These are phyloP conservation scores for Rhopalosiphum nymphaeae DNA, from an alignment of 2,888 invertebrate species.

Conservation along the genomic window DNA sequence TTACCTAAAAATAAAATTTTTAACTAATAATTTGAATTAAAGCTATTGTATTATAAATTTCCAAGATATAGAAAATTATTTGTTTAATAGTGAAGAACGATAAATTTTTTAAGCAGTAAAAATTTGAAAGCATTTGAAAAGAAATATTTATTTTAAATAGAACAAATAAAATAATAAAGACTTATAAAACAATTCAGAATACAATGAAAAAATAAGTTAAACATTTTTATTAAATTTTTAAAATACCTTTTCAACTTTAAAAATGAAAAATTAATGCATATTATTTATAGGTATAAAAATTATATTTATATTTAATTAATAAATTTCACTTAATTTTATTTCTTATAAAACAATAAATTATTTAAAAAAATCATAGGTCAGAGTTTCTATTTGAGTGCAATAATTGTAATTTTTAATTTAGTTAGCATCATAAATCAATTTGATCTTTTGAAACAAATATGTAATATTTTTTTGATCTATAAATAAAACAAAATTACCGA, in stretches of 20 bases:
- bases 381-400: neutral
- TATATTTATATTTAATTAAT: neutral
- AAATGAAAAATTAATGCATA: neutral
- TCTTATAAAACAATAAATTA: neutral
- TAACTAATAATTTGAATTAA: neutral
- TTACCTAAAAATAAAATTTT: conserved; percentile 36
- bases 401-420: neutral
- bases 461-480: neutral
- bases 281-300: neutral
- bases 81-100: neutral
- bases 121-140: neutral
- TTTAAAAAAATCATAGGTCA: neutral
- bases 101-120: neutral
- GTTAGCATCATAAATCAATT: neutral
- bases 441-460: neutral
- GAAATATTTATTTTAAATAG: too few species aligned
- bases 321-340: neutral
- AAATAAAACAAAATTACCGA: conserved; percentile 40
- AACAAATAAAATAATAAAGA: too few species aligned
- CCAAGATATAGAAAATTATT: neutral
- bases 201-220: neutral
- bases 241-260: neutral
- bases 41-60: neutral
- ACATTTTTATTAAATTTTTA: too few species aligned
- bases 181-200: neutral